Base-by-base conservation (phyloP, 1,140 invertebrate genomes). In the Achroia grisella region DNA sequence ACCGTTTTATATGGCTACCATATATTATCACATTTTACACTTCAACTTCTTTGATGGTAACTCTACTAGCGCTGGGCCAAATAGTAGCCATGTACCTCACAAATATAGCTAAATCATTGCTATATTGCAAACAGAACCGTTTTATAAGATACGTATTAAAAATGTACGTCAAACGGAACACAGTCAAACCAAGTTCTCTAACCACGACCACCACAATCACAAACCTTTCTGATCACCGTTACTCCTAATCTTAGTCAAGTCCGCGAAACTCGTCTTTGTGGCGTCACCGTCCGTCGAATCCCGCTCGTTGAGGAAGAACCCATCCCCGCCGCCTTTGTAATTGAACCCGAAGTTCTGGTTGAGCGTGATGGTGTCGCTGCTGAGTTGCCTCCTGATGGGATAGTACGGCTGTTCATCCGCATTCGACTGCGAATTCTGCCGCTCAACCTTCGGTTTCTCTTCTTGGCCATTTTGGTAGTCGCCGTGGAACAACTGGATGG, bases 231-330 rank as follows among this genome's bases (percentile, higher is more conserved):
- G 84, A 37, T 91, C 70, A 75, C 89, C 59, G 62, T 88, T 72
- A 70, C 70, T 86, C 68, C 83, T 88, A 52, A 88, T 88, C 57
- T 86, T 91, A 17, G 87, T 89, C 8, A 93, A 71, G 62, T 93
- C 91, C 5, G 92, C 91, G 77, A 93, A 93, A 75, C 90, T 93
- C 0, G 89, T 89, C 56, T 91, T 91, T n/a, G 86, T 88, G n/a
- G 62, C 58, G 43, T 89, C 87, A 6, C 79, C 82, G 45, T 88
- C 88, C 1, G 75, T 81, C 2, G 68, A 66, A 46, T 90, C 89
- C 32, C 81, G 83, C 12, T 89, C 88, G 66, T 77, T 76, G 28
- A 77, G 59, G 65, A 66, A 79, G 60, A 81, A 82, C 47, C 75
- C 62, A 43, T 77, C 75, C 53, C 77, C 76, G 30, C 79, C 78